Conservation (phyloP, 2,888 invertebrate genomes). For the Blera fallax region DNA sequence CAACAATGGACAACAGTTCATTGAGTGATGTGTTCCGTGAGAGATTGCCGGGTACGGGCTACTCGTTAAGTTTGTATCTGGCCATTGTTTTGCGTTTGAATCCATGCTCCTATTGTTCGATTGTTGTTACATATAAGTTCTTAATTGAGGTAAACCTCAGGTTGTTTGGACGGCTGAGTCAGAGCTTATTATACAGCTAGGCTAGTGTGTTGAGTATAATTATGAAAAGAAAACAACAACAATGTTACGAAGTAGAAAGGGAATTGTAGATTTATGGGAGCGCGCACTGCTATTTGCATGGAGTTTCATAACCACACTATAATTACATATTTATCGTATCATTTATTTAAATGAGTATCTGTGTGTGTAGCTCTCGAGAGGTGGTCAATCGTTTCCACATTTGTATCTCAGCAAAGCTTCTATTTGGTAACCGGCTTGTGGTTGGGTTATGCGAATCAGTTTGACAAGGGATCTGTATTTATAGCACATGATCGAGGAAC, state of each 20-base stretch:
- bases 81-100: slow-evolving; percentile 40
- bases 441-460: not conserved
- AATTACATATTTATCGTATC: slow-evolving; percentile 29
- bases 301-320: slow-evolving; percentile 12
- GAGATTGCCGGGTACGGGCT: not conserved
- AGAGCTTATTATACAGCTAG: not conserved
- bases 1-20: slow-evolving; percentile 41
- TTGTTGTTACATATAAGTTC: slow-evolving; percentile 19
- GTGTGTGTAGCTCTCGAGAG: not conserved
- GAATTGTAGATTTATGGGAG: slow-evolving; percentile 23
- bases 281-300: slow-evolving; percentile 28
- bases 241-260: slow-evolving; percentile 28
- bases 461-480: not conserved
- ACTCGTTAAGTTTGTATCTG: not conserved
- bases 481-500: not conserved
- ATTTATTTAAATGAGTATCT: slow-evolving; percentile 28
- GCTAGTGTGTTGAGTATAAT: slow-evolving; percentile 9
- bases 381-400: not conserved
- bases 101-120: slow-evolving; percentile 10
- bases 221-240: not conserved
- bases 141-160: slow-evolving; percentile 37
- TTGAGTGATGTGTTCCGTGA: slow-evolving; percentile 24
- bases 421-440: not conserved
- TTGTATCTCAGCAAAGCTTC: not conserved
- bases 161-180: slow-evolving; percentile 22